A percentile compares a stretch with the other conserved stretches of the same genome.
Conservation (phyloP, 2,888 invertebrate genomes). For the Drosophila antonietae region DNA sequence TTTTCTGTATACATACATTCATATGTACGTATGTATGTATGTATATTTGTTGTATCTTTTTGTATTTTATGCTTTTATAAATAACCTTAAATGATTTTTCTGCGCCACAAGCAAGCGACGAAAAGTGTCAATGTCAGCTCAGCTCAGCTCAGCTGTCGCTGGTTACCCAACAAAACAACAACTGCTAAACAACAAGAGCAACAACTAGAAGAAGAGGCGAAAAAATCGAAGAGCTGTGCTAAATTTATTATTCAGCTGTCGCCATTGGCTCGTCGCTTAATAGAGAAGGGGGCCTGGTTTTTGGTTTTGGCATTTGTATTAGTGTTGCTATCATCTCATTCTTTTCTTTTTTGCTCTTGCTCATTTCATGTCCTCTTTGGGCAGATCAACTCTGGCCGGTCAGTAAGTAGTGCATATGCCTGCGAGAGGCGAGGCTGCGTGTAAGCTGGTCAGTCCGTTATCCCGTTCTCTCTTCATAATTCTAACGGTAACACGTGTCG, state of each 20-base stretch:
- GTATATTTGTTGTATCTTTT: slow-evolving; percentile 4
- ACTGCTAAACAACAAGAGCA: slow-evolving; percentile 9
- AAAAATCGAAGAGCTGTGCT: slow-evolving; percentile 75
- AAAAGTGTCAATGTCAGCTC: slow-evolving; percentile 80
- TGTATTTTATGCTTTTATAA: slow-evolving; percentile 58
- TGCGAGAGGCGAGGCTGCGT: background rate
- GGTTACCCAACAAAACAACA: slow-evolving; percentile 46
- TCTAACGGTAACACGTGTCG: slow-evolving; percentile 65
- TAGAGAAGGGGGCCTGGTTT: slow-evolving; percentile 18
- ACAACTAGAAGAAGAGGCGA: slow-evolving; percentile 18
- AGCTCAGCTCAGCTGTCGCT: slow-evolving; percentile 61
- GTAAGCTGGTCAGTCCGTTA: slow-evolving; percentile 21
- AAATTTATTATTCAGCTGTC: slow-evolving; percentile 75
- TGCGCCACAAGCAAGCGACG: slow-evolving; percentile 53
- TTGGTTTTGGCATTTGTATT: slow-evolving; percentile 25
- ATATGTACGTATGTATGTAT: background rate
- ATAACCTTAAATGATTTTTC: slow-evolving; percentile 72
- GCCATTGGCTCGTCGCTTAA: slow-evolving; percentile 43
- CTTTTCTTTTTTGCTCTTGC: slow-evolving; percentile 4
- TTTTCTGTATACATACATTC: slow-evolving; percentile 6
- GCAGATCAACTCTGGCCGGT: slow-evolving; percentile 5
- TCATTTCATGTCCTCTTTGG: slow-evolving; percentile 18
- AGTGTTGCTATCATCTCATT: slow-evolving; percentile 25
- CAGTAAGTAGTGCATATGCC: background rate
- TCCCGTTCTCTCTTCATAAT: slow-evolving; percentile 41